Evolutionary conservation across 92 coral and sea anemone species (phyloP).

Genomic region (Heteractis magnifica): DNA sequence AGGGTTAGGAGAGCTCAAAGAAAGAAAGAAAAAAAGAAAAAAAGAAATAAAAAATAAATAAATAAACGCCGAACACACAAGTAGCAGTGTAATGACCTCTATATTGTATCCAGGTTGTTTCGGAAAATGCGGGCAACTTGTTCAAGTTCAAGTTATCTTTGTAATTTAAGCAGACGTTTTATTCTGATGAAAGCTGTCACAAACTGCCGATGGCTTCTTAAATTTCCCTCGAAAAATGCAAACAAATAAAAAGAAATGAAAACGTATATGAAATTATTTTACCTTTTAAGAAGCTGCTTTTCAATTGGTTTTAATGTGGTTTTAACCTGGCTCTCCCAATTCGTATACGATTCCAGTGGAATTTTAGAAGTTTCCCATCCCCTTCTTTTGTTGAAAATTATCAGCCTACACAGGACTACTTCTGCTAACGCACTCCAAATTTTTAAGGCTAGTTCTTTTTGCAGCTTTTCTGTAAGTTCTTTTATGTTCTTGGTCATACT

Average conservation of each 20-base stretch:
- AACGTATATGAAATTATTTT: not conserved
- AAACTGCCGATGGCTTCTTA: not conserved
- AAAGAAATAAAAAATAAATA: no score
- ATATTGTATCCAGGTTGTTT: no score
- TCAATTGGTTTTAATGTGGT: slow-evolving; percentile 7
- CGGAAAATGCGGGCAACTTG: no score
- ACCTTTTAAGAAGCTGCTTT: slow-evolving; percentile 17
- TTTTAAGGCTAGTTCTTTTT: not conserved
- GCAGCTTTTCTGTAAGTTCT: not conserved
- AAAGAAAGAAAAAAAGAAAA: no score
- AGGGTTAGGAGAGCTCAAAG: no score
- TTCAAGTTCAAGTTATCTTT: no score
- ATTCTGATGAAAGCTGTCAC: no score
- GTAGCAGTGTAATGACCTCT: not conserved
- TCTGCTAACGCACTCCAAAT: slow-evolving; percentile 9
- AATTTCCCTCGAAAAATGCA: not conserved
- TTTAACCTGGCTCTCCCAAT: not conserved
- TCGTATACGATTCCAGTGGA: not conserved
- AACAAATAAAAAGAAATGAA: not conserved
- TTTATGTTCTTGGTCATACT: not conserved
- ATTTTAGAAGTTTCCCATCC: slow-evolving; percentile 7
- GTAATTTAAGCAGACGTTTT: no score
- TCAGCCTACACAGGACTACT: slow-evolving; percentile 4
- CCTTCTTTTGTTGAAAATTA: slow-evolving; percentile 14
- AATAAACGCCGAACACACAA: not conserved